Conservation (phyloP, 2,888 invertebrate species). For the Hemaris fuciformis region DNA sequence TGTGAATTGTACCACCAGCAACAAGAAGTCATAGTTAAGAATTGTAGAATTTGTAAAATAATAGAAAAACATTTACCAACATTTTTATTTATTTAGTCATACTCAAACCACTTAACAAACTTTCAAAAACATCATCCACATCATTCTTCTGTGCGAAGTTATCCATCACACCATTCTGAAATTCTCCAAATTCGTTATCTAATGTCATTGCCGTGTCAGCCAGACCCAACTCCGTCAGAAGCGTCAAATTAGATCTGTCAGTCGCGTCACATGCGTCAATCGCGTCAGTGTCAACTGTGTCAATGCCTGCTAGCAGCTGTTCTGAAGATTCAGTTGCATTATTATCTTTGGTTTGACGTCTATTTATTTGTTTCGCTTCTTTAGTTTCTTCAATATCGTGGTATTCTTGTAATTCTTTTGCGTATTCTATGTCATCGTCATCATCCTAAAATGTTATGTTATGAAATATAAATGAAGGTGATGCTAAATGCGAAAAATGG, state of each 20-base stretch:
- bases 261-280: constrained; percentile 26
- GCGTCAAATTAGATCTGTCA: constrained; percentile 58
- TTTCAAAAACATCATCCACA: constrained; percentile 69
- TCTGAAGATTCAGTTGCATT: constrained; percentile 61
- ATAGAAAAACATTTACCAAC: background rate
- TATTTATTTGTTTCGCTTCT: constrained; percentile 60
- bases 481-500: too few relatives aligned
- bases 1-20: too few relatives aligned
- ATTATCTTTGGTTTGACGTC: constrained; percentile 59
- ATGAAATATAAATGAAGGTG: background rate
- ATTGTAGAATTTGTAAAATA: too few relatives aligned
- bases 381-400: constrained; percentile 70
- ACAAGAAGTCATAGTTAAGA: too few relatives aligned
- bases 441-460: constrained; percentile 63
- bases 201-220: constrained; percentile 65
- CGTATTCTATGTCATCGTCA: constrained; percentile 80
- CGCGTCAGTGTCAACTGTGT: constrained; percentile 36
- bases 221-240: constrained; percentile 81
- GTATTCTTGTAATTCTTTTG: constrained; percentile 72
- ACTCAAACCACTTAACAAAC: constrained; percentile 63
- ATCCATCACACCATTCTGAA: constrained; percentile 65
- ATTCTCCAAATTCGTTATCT: constrained; percentile 66
- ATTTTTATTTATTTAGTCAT: constrained; percentile 42
- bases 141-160: constrained; percentile 50
- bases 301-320: constrained; percentile 61